These are phyloP conservation scores for Notamacropus eugenii DNA, from an alignment of 2,797 vertebrate species.

Conservation along the genomic window DNA sequence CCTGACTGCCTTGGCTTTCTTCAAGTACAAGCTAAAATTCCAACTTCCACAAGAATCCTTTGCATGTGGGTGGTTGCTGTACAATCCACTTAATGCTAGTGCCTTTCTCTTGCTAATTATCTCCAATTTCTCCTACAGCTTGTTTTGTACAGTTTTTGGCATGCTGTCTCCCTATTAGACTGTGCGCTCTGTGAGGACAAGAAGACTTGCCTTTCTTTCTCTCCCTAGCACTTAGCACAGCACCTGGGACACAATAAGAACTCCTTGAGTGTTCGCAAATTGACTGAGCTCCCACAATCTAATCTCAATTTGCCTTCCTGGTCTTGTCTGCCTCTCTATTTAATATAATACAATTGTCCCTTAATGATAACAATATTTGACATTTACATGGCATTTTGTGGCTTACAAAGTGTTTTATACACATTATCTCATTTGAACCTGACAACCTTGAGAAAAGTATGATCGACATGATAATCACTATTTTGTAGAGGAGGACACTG, in stretches of 20 bases:
- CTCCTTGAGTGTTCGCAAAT: background rate
- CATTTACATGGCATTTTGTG: background rate
- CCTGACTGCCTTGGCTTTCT: background rate
- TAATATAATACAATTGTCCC: background rate
- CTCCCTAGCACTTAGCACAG: background rate
- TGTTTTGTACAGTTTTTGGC: background rate
- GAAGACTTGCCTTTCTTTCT: background rate
- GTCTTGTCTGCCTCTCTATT: background rate
- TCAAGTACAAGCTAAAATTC: background rate
- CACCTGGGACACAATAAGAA: background rate
- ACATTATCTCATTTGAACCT: background rate
- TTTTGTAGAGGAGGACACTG: background rate
- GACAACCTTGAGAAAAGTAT: background rate
- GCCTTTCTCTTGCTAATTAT: background rate
- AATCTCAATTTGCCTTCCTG: background rate
- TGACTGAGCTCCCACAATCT: background rate
- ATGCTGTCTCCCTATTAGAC: background rate
- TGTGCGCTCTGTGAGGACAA: background rate
- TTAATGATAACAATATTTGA: background rate
- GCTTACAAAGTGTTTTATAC: background rate
- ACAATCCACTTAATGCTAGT: background rate
- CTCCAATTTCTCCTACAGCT: background rate
- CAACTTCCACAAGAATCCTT: background rate
- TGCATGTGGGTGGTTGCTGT: background rate
- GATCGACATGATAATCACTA: background rate